These are phyloP conservation scores for Aplidium turbinatum DNA, from an alignment of 23 tunicate species.

Conservation along the genomic window DNA sequence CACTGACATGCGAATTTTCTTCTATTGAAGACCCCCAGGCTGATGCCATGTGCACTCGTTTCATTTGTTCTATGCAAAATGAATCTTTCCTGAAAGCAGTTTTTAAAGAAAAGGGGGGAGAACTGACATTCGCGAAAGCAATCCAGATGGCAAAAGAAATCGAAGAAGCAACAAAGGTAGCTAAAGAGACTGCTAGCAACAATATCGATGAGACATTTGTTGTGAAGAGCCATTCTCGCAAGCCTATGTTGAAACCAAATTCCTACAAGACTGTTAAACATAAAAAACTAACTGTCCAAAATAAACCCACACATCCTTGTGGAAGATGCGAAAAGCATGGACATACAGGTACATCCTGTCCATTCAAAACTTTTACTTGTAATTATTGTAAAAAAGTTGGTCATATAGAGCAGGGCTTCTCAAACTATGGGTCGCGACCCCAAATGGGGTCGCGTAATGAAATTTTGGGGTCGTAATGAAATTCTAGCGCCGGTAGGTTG, in stretches of 20 bases:
- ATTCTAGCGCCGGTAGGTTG: no score
- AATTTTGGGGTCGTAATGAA: no score
- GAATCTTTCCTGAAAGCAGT: slow-evolving; percentile 42
- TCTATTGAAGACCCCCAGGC: slow-evolving; percentile 34
- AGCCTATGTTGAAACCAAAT: no score
- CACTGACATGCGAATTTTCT: slow-evolving; percentile 33
- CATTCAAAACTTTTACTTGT: background rate
- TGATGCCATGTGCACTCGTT: slow-evolving; percentile 43
- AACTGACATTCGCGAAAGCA: slow-evolving; percentile 39
- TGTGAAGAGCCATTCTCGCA: background rate
- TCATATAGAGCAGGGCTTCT: no score
- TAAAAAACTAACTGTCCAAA: background rate
- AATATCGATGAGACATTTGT: background rate
- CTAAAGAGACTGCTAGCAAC: slow-evolving; percentile 29
- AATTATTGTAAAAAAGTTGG: slow-evolving; percentile 22
- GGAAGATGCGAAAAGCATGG: slow-evolving; percentile 21
- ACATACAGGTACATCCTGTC: slow-evolving; percentile 12
- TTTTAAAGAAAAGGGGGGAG: slow-evolving; percentile 42
- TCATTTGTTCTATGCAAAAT: slow-evolving; percentile 46
- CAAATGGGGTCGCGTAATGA: no score
- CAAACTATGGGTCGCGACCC: no score
- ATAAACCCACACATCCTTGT: background rate
- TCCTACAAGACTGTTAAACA: background rate
- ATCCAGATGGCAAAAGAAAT: slow-evolving; percentile 30
- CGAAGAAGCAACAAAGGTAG: slow-evolving; percentile 45